Percentiles rank a stretch among this genome's conserved stretches.
These are phyloP conservation scores for Pristionchus japonicus DNA, from an alignment of 2,888 invertebrate genomes.

Conservation along the genomic window DNA sequence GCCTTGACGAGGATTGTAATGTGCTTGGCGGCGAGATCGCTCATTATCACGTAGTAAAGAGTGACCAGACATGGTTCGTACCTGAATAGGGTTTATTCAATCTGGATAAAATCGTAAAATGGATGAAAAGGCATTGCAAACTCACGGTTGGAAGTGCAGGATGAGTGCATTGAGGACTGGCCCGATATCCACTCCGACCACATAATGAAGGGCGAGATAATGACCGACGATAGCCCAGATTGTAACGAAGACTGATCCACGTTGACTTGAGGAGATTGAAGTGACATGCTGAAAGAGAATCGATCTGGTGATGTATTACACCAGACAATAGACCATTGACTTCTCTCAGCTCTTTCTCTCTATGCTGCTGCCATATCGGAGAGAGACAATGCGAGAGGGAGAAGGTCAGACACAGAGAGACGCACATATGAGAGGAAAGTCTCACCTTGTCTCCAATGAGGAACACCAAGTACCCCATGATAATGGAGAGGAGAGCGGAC, in stretches of 20 bases:
- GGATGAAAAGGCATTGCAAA: background rate
- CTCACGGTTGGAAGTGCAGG: constrained; percentile 35
- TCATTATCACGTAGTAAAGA: constrained; percentile 45
- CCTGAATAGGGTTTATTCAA: background rate
- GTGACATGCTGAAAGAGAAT: constrained; percentile 11
- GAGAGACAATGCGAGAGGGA: too few species aligned
- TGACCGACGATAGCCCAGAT: constrained; percentile 17
- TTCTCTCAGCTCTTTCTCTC: too few species aligned
- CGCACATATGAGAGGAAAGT: too few species aligned
- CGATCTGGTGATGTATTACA: too few species aligned
- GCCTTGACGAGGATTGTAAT: constrained; percentile 39
- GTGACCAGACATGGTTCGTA: constrained; percentile 32
- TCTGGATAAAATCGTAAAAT: background rate
- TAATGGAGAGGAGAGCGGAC: constrained; percentile 24
- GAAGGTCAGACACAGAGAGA: too few species aligned
- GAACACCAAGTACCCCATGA: constrained; percentile 44
- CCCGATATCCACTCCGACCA: background rate
- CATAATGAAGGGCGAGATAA: constrained; percentile 7
- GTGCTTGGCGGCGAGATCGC: constrained; percentile 47
- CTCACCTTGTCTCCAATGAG: constrained; percentile 42
- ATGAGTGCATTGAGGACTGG: constrained; percentile 18
- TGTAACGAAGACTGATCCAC: constrained; percentile 9
- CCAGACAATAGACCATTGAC: too few species aligned
- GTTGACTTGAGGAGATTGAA: background rate
- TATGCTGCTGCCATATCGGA: too few species aligned